These are phyloP conservation scores for Eustalomyia histrio DNA, from an alignment of 2,888 invertebrate species.

Conservation along the genomic window DNA sequence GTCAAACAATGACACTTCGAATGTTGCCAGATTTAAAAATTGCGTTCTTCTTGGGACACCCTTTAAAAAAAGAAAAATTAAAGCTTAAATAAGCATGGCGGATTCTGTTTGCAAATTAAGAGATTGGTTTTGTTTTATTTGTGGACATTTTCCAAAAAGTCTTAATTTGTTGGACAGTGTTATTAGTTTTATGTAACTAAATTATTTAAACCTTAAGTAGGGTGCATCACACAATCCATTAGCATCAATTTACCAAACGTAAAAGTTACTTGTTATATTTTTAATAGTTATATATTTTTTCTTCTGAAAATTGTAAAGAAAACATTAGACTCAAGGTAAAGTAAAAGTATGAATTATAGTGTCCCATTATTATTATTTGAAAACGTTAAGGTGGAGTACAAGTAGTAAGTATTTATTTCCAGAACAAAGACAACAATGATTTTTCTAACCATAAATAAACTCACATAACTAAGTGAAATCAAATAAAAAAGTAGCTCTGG, in stretches of 20 bases:
- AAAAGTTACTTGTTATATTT: not conserved
- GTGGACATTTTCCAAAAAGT: too few species aligned
- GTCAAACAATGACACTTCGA: too few species aligned
- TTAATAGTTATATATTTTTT: not conserved
- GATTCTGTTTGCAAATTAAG: too few species aligned
- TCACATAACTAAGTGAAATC: constrained; percentile 27
- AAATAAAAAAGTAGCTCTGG: constrained; percentile 37
- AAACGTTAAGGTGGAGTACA: constrained; percentile 31
- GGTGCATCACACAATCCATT: too few species aligned
- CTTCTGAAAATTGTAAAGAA: not conserved
- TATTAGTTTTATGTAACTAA: too few species aligned
- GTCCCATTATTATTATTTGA: constrained; percentile 24
- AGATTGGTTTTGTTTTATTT: too few species aligned
- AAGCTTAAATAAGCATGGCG: too few species aligned
- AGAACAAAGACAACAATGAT: constrained; percentile 29
- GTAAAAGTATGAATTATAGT: constrained; percentile 25
- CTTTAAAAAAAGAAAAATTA: too few species aligned
- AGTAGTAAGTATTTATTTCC: not conserved
- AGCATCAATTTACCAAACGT: not conserved
- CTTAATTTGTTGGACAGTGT: too few species aligned
- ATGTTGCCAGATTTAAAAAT: too few species aligned
- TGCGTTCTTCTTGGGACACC: too few species aligned
- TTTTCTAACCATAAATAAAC: constrained; percentile 16
- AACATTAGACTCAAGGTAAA: constrained; percentile 19
- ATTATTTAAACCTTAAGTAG: too few species aligned